A percentile compares a stretch with the other conserved stretches of the same genome.
These are phyloP conservation scores for Argyrosomus regius DNA, from an alignment of 2,797 vertebrate species.

Conservation along the genomic window DNA sequence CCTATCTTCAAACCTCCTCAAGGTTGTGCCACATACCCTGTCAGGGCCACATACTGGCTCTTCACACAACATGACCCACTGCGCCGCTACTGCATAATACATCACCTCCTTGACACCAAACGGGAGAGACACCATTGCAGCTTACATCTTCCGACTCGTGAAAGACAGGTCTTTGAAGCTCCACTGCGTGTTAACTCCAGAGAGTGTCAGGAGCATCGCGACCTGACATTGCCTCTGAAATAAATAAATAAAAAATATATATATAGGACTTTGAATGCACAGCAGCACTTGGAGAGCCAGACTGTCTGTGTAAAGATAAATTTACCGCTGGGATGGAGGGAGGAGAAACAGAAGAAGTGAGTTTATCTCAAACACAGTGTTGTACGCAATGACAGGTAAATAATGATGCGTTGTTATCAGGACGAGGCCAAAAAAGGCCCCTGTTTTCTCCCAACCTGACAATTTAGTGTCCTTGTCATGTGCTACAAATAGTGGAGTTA, in stretches of 20 bases:
- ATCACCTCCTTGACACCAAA: slow-evolving; percentile 75
- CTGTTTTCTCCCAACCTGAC: slow-evolving; percentile 66
- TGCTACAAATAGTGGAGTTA: slow-evolving; percentile 44
- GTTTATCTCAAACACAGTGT: slow-evolving; percentile 61
- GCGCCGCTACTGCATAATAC: slow-evolving; percentile 72
- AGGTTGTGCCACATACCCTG: slow-evolving; percentile 58
- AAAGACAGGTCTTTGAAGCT: slow-evolving; percentile 72
- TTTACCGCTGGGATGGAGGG: slow-evolving; percentile 31
- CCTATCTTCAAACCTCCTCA: slow-evolving; percentile 56
- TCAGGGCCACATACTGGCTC: slow-evolving; percentile 55
- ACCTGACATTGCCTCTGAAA: slow-evolving; percentile 62
- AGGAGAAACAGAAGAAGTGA: neutral
- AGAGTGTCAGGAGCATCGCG: slow-evolving; percentile 57
- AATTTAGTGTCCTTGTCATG: slow-evolving; percentile 67
- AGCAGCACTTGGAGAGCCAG: slow-evolving; percentile 41
- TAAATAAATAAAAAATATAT: slow-evolving; percentile 15
- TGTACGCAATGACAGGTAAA: slow-evolving; percentile 68
- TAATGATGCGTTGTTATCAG: slow-evolving; percentile 69
- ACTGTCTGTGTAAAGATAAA: slow-evolving; percentile 58
- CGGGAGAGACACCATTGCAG: slow-evolving; percentile 49
- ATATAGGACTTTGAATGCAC: slow-evolving; percentile 49
- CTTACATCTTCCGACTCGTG: slow-evolving; percentile 63
- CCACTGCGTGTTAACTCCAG: slow-evolving; percentile 61
- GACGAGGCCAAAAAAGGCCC: slow-evolving; percentile 44
- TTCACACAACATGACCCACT: slow-evolving; percentile 69